Evolutionary conservation across 2,888 invertebrate genomes (phyloP).

Genomic region (Graphium colonna): DNA sequence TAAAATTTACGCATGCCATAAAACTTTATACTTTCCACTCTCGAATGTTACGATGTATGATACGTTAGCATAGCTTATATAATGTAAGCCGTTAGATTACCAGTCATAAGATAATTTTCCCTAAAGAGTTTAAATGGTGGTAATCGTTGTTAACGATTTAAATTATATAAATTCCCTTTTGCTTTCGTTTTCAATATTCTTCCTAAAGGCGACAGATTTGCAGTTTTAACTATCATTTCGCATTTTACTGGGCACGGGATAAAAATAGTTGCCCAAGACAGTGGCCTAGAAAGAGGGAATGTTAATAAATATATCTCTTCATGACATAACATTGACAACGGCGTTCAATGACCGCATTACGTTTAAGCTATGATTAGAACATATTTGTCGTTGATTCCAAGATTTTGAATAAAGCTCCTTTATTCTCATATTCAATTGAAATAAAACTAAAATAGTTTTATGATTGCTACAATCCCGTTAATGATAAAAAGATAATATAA

Average conservation of each 20-base stretch:
- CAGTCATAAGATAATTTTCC: too few relatives aligned
- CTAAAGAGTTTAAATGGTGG: too few relatives aligned
- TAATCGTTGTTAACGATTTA: too few relatives aligned
- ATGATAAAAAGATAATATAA: too few relatives aligned
- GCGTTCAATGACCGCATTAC: conserved; percentile 24
- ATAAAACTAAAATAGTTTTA: neutral
- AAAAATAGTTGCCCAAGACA: conserved; percentile 57
- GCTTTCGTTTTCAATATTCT: conserved; percentile 53
- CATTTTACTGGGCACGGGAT: conserved; percentile 42
- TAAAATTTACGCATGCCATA: conserved; percentile 7
- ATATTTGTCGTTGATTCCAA: too few relatives aligned
- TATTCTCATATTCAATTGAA: too few relatives aligned
- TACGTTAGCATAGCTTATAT: too few relatives aligned
- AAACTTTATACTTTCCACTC: conserved; percentile 8
- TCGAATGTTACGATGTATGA: conserved; percentile 1
- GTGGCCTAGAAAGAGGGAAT: conserved; percentile 42
- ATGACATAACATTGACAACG: conserved; percentile 43
- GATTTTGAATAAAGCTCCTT: too few relatives aligned
- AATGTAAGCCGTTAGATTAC: too few relatives aligned
- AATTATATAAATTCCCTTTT: too few relatives aligned
- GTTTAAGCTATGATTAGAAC: conserved; percentile 11
- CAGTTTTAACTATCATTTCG: too few relatives aligned
- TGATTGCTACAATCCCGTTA: neutral
- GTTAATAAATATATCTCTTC: conserved; percentile 42
- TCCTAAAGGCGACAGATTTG: conserved; percentile 60